Evolutionary conservation across 2,888 invertebrate species (phyloP).

Genomic region (Lasioglossum figueresi): DNA sequence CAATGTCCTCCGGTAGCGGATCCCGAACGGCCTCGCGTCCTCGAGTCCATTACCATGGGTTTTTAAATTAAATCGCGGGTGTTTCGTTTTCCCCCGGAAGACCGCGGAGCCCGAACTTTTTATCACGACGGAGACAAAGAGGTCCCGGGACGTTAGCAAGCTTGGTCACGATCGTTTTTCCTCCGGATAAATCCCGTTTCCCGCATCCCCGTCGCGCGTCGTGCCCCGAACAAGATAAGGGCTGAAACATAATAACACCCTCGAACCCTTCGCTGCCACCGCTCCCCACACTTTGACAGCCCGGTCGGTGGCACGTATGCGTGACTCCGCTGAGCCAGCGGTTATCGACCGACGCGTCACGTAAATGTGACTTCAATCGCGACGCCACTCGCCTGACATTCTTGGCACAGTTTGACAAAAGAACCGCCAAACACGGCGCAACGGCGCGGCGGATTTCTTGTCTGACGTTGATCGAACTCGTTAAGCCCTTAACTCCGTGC

Average conservation of each 20-base stretch:
- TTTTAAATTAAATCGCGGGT: conserved; percentile 1
- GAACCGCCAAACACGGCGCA: not conserved
- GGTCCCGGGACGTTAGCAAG: conserved; percentile 3
- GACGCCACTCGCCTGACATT: not conserved
- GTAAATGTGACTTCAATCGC: conserved; percentile 3
- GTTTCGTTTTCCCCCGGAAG: not conserved
- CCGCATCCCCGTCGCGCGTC: conserved; percentile 2
- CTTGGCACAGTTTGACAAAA: not conserved
- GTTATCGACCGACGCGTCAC: conserved; percentile 11
- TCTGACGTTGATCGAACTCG: not conserved
- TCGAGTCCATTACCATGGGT: not conserved
- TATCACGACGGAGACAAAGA: not conserved
- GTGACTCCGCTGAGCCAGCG: conserved; percentile 12
- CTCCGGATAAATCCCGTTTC: conserved; percentile 35
- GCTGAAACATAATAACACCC: conserved; percentile 25
- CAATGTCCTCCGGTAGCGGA: not conserved
- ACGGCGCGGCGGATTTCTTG: not conserved
- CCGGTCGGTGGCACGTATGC: not conserved
- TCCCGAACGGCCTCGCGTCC: not conserved
- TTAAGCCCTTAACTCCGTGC: not conserved
- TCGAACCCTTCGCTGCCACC: not conserved
- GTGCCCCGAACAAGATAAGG: conserved; percentile 33
- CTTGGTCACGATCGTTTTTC: conserved; percentile 28
- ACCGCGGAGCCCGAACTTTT: not conserved
- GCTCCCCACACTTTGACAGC: not conserved